A percentile compares a stretch with the other conserved stretches of the same genome.
These are phyloP conservation scores for Venustaconcha ellipsiformis DNA, from an alignment of 1,140 invertebrate species.

Conservation along the genomic window DNA sequence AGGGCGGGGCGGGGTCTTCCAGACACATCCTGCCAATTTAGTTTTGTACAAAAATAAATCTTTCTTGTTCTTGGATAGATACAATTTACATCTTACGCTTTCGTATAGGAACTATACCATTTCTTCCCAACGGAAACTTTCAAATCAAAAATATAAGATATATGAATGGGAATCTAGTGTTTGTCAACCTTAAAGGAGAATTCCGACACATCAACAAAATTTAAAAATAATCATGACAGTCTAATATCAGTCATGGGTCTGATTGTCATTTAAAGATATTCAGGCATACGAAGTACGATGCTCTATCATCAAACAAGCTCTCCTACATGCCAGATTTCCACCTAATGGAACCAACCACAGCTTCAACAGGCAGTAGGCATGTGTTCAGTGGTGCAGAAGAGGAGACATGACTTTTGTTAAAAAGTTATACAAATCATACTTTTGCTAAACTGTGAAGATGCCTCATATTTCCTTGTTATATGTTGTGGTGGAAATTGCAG, in stretches of 20 bases:
- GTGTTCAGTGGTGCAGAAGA: slow-evolving; percentile 9
- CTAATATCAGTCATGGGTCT: too few relatives aligned
- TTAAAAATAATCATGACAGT: background rate
- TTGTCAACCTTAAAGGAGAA: slow-evolving; percentile 1
- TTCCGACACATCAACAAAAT: background rate
- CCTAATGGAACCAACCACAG: background rate
- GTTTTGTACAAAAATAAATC: background rate
- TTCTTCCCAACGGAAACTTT: too few relatives aligned
- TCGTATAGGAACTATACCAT: too few relatives aligned
- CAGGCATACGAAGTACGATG: background rate
- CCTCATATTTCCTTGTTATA: slow-evolving; percentile 12
- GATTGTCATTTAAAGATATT: background rate
- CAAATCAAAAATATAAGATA: too few relatives aligned
- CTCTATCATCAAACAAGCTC: slow-evolving; percentile 7
- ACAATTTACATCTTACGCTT: too few relatives aligned
- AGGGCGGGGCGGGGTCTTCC: too few relatives aligned
- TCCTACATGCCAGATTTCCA: background rate
- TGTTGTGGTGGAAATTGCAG: slow-evolving; percentile 16
- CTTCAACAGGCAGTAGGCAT: background rate
- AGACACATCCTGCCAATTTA: background rate
- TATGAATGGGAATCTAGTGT: background rate
- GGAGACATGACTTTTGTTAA: too few relatives aligned
- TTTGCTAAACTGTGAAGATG: background rate
- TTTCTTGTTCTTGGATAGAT: too few relatives aligned
- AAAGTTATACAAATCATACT: too few relatives aligned